A percentile compares a stretch with the other conserved stretches of the same genome.
These are phyloP conservation scores for Uloborus diversus DNA, from an alignment of 1,140 invertebrate species.

Conservation along the genomic window DNA sequence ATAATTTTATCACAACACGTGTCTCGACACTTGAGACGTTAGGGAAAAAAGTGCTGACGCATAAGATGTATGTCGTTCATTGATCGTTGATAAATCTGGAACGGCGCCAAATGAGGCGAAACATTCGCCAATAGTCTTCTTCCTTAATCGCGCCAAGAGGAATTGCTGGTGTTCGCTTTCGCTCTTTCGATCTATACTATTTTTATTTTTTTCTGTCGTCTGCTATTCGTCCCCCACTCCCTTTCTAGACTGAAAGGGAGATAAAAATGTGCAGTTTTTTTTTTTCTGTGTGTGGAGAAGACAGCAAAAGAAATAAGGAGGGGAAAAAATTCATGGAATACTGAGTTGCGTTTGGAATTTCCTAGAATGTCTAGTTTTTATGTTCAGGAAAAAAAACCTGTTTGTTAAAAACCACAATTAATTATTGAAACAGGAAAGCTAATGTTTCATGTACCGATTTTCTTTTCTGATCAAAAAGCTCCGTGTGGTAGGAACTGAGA, in stretches of 20 bases:
- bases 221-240: too few species aligned
- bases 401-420: too few species aligned
- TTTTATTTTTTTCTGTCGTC: background rate
- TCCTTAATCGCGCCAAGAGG: constrained; percentile 17
- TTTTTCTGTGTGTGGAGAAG: background rate
- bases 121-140: constrained; percentile 3
- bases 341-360: background rate
- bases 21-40: background rate
- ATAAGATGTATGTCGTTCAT: background rate
- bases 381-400: too few species aligned
- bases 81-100: constrained; percentile 25
- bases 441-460: too few species aligned
- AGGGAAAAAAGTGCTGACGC: constrained; percentile 5
- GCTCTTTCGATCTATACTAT: background rate
- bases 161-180: background rate
- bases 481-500: too few species aligned
- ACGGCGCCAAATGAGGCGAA: constrained; percentile 29
- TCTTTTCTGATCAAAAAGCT: too few species aligned
- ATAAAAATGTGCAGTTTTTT: background rate
- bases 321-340: constrained; percentile 7
- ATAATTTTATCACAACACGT: background rate
- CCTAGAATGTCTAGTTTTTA: too few species aligned
- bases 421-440: too few species aligned
- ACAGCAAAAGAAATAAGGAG: background rate
- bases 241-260: constrained; percentile 1